Conservation (phyloP, 2,888 invertebrate genomes). For the Pollenia angustigena region DNA sequence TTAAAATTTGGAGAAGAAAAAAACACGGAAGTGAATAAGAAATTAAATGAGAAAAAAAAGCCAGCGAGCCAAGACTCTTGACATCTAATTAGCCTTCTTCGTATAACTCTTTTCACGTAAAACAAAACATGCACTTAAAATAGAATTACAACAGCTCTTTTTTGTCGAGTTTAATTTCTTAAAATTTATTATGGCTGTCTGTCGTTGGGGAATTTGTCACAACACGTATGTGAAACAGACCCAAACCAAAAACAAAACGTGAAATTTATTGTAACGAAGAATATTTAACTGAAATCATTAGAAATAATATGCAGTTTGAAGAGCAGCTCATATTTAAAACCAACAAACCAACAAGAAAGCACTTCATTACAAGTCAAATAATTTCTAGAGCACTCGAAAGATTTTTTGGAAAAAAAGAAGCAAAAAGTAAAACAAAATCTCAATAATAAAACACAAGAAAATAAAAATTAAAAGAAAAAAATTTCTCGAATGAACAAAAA, state of each 20-base stretch:
- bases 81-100: slow-evolving; percentile 71
- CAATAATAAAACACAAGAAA: slow-evolving; percentile 23
- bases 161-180: slow-evolving; percentile 45
- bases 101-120: slow-evolving; percentile 14
- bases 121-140: slow-evolving; percentile 67
- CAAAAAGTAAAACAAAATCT: slow-evolving; percentile 46
- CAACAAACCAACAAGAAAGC: slow-evolving; percentile 8
- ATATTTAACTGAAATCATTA: slow-evolving; percentile 60
- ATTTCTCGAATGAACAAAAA: slow-evolving; percentile 31
- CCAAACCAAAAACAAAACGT: slow-evolving; percentile 21
- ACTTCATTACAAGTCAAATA: slow-evolving; percentile 73
- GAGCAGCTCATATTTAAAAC: slow-evolving; percentile 27
- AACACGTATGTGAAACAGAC: slow-evolving; percentile 64
- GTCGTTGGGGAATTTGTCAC: slow-evolving; percentile 58
- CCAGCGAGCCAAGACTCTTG: slow-evolving; percentile 49
- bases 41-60: slow-evolving; percentile 42
- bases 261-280: slow-evolving; percentile 63
- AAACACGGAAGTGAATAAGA: slow-evolving; percentile 46
- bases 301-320: slow-evolving; percentile 58
- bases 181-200: slow-evolving; percentile 35
- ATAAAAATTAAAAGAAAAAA: slow-evolving; percentile 31
- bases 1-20: neutral
- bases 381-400: slow-evolving; percentile 67
- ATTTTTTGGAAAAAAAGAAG: slow-evolving; percentile 9
- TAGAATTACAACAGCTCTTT: slow-evolving; percentile 64